Percentiles rank a stretch among this genome's conserved stretches.
phyloP scores from a whole-genome alignment of 1,140 invertebrate species.

The Amyelois transitella region DNA sequence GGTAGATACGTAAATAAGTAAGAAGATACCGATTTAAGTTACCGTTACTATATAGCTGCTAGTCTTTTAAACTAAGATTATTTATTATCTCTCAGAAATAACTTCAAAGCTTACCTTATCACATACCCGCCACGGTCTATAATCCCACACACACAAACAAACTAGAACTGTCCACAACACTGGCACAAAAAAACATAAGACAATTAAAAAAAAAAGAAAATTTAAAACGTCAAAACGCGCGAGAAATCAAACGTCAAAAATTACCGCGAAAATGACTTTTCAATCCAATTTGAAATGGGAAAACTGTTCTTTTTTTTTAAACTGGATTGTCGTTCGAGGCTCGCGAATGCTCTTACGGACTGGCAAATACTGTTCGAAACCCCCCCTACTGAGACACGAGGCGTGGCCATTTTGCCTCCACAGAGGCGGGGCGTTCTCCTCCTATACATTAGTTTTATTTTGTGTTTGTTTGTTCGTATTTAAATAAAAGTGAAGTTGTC shows the following conservation, averaged over 20 bases:
- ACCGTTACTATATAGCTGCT: no score
- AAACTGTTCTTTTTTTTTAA: background rate
- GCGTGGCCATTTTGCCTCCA: conserved; percentile 14
- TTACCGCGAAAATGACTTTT: background rate
- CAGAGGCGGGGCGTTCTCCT: conserved; percentile 30
- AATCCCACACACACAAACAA: background rate
- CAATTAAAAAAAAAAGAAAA: background rate
- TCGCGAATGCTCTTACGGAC: conserved; percentile 44
- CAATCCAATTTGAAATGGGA: background rate
- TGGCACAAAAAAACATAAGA: background rate
- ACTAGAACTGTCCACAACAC: background rate
- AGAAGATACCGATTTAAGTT: no score
- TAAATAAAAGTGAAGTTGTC: conserved; percentile 41
- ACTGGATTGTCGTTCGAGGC: conserved; percentile 23
- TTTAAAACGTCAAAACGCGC: background rate
- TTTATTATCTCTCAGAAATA: no score
- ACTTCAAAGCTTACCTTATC: background rate
- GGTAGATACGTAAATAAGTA: no score
- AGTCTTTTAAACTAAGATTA: no score
- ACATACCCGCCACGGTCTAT: background rate
- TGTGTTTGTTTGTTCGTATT: conserved; percentile 46
- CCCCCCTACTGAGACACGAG: conserved; percentile 36
- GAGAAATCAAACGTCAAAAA: background rate
- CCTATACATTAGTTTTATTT: conserved; percentile 39
- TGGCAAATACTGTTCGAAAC: conserved; percentile 39